phyloP scores from a whole-genome alignment of 2,113 vertebrate species.

The Muscicapa adusta region DNA sequence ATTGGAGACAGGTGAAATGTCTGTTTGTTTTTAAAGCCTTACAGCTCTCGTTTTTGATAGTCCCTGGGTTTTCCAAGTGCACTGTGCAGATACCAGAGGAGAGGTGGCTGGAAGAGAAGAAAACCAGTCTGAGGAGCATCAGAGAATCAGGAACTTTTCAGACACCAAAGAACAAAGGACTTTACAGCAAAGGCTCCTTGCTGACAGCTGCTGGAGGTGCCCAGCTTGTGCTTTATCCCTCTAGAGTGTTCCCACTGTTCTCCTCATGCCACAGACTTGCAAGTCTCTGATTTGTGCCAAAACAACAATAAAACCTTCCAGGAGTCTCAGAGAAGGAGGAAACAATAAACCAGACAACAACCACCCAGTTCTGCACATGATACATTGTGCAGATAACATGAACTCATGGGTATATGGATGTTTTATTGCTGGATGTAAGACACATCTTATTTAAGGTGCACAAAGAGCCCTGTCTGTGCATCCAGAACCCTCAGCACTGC shows the following conservation, averaged over 20 bases:
- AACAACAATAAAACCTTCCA: not conserved
- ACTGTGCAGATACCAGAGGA: not conserved
- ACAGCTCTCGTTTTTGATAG: not conserved
- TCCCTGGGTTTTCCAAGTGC: not conserved
- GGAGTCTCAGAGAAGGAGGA: not conserved
- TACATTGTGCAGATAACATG: not conserved
- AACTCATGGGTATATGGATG: not conserved
- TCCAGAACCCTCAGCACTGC: not conserved
- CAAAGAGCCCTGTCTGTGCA: not conserved
- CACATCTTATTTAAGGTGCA: not conserved
- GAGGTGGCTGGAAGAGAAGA: not conserved
- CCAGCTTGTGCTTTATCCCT: not conserved
- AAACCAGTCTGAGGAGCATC: not conserved
- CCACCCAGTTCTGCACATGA: not conserved
- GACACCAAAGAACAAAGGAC: not conserved
- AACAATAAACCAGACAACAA: not conserved
- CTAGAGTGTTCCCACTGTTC: not conserved
- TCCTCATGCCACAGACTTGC: not conserved
- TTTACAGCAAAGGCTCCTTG: not conserved
- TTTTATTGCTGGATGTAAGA: not conserved
- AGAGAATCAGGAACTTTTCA: not conserved
- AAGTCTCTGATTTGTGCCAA: not conserved
- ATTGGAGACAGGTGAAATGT: conserved; percentile 63
- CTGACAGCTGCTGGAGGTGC: not conserved
- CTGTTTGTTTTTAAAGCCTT: conserved; percentile 47